These are phyloP conservation scores for Linnaemya tessellans DNA, from an alignment of 2,888 invertebrate species.

Conservation along the genomic window DNA sequence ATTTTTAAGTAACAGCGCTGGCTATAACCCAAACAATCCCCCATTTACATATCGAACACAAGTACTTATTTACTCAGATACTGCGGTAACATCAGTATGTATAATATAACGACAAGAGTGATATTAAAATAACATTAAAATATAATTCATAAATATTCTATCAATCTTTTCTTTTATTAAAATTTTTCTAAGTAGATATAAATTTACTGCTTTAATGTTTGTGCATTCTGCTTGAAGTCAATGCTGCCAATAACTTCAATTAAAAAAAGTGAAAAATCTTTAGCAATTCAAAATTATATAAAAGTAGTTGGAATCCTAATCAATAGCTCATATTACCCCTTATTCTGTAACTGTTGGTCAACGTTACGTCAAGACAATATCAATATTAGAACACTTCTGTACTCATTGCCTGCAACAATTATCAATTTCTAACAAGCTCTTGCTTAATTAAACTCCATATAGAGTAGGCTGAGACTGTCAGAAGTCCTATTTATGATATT, in stretches of 20 bases:
- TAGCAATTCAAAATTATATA: too few relatives aligned
- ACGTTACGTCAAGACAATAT: too few relatives aligned
- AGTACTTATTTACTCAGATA: background rate
- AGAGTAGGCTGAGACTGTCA: too few relatives aligned
- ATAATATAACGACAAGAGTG: conserved; percentile 13
- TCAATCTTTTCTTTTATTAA: conserved; percentile 17
- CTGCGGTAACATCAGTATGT: background rate
- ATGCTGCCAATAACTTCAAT: background rate
- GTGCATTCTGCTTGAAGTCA: background rate
- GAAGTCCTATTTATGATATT: too few relatives aligned
- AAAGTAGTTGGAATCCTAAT: too few relatives aligned
- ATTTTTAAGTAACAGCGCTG: conserved; percentile 35
- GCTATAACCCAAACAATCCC: background rate
- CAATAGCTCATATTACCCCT: too few relatives aligned
- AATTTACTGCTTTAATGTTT: background rate
- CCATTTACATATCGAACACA: background rate
- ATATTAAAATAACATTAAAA: conserved; percentile 60
- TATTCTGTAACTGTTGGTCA: too few relatives aligned
- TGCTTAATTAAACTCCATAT: too few relatives aligned
- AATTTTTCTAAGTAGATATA: conserved; percentile 21
- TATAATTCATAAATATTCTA: conserved; percentile 45
- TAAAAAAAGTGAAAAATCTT: background rate
- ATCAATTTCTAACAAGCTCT: too few relatives aligned
- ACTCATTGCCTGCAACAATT: too few relatives aligned
- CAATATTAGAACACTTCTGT: too few relatives aligned